Percentiles rank a stretch among this genome's conserved stretches.
phyloP scores from a whole-genome alignment of 2,888 invertebrate species.

The Drosophila peninsularis region DNA sequence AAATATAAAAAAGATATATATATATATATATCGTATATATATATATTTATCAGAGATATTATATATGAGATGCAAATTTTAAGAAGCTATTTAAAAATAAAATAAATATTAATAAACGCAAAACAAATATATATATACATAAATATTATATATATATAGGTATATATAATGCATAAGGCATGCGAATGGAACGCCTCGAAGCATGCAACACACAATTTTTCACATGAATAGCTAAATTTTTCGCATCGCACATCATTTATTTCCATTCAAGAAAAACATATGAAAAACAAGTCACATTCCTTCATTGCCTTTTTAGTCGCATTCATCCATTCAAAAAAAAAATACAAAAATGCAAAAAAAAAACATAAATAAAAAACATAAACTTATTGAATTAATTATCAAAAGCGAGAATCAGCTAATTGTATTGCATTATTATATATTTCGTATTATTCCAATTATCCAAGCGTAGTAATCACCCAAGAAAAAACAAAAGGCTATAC shows the following conservation, averaged over 20 bases:
- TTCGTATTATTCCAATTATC: constrained; percentile 79
- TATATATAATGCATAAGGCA: constrained; percentile 32
- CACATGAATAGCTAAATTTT: constrained; percentile 62
- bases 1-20: constrained; percentile 30
- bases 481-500: constrained; percentile 54
- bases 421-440: constrained; percentile 76
- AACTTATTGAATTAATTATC: constrained; percentile 48
- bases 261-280: constrained; percentile 33
- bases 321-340: constrained; percentile 62
- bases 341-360: constrained; percentile 8
- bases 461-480: constrained; percentile 73
- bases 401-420: constrained; percentile 52
- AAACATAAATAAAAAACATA: constrained; percentile 34
- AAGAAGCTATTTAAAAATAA: constrained; percentile 43
- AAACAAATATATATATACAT: constrained; percentile 41
- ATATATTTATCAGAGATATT: constrained; percentile 69
- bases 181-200: constrained; percentile 29
- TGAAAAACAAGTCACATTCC: constrained; percentile 50
- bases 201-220: constrained; percentile 52
- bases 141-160: constrained; percentile 26
- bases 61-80: constrained; percentile 50
- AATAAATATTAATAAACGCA: constrained; percentile 49
- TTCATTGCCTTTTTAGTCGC: constrained; percentile 76
- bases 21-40: constrained; percentile 36
- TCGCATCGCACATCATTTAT: constrained; percentile 46